Percentiles rank a stretch among this genome's conserved stretches.
Conservation (phyloP, 2,888 invertebrate species). For the Catocala nupta region DNA sequence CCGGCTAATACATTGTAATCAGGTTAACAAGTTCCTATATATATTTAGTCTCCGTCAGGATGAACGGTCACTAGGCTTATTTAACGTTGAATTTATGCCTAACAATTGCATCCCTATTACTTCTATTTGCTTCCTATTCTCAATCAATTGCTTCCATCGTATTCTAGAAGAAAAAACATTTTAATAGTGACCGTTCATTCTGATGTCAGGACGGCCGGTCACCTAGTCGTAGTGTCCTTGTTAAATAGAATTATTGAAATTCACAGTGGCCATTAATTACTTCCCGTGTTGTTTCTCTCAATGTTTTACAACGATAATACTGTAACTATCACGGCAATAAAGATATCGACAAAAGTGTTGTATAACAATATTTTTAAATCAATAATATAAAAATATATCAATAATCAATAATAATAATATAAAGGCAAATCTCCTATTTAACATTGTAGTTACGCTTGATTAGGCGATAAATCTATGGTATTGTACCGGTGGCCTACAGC, state of each 20-base stretch:
- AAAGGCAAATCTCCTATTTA: neutral
- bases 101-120: conserved; percentile 1
- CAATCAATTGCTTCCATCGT: conserved; percentile 1
- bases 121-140: conserved; percentile 2
- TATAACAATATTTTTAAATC: neutral
- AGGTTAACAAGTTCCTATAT: too few relatives aligned
- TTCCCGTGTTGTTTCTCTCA: conserved; percentile 1
- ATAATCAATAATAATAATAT: too few relatives aligned
- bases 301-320: conserved; percentile 1
- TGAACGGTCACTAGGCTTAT: conserved; percentile 5
- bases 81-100: neutral
- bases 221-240: neutral
- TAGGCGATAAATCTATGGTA: conserved; percentile 3
- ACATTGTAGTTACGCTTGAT: neutral
- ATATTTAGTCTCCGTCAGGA: neutral
- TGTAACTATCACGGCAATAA: conserved; percentile 5
- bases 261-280: conserved; percentile 1
- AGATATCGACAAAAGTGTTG: conserved; percentile 4
- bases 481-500: neutral
- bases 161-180: conserved; percentile 1
- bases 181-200: conserved; percentile 2
- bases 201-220: conserved; percentile 6
- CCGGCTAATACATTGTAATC: too few relatives aligned
- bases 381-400: too few relatives aligned
- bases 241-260: conserved; percentile 1